Base-by-base conservation (phyloP, 2,797 vertebrate species). In the Cottoperca gobio region DNA sequence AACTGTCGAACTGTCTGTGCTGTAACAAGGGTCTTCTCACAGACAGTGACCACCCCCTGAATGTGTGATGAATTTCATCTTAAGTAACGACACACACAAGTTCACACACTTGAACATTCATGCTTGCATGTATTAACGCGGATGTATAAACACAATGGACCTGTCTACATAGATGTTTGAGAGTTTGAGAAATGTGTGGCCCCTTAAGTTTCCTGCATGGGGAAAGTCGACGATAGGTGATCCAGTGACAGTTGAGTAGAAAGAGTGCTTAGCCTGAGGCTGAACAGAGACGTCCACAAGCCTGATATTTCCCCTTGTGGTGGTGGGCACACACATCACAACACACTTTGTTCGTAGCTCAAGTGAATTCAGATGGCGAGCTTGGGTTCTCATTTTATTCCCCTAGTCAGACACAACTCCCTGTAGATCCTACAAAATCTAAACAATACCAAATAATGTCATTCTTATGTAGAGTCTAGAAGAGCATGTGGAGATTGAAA, bases 291-390 rank as follows among this genome's bases (percentile, higher is more conserved):
- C 60, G 21, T 72, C 52, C 46, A 21, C 23, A 16, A 39, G 48
- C 31, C 42, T 46, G 63, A 70, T 64, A 65, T 60, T 60, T 73
- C 59, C 14, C 55, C 40, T 24, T 76, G 75, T 60, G 43, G 49
- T 19, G 54, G 33, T 31, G 33, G 59, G 9, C 12, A 19, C 9
- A 11, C 4, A 19, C 26, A 58, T 67, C 50, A 72, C 26, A 72
- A 40, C 21, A 50, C 10, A 11, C 54, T 60, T 54, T 21, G 14
- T 61, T 53, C 23, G 23, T 57, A 33, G 45, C 24, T 43, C 26
- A 73, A 42, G 63, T 10, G 37, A 77, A 24, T 58, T 58, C 21
- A 50, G 26, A 50, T 49, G 33, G 10, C 4, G 16, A 10, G 42
- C 33, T 16, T 39, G 17, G 14, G 19, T 45, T 53, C 17, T 33